A percentile compares a stretch with the other conserved stretches of the same genome.
phyloP scores from a whole-genome alignment of 2,888 invertebrate genomes.

The Pecten maximus region DNA sequence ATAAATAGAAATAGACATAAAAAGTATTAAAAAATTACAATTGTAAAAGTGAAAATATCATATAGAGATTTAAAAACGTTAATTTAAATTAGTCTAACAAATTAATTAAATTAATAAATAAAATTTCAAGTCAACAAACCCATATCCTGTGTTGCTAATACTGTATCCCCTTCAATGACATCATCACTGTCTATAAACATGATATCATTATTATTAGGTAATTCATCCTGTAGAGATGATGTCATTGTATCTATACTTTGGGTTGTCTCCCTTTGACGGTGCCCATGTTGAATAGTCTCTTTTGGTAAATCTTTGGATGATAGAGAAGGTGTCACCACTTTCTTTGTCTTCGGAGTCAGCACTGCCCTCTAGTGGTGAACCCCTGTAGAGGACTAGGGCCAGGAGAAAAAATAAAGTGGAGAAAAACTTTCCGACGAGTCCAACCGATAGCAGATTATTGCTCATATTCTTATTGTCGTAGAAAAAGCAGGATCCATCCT shows the following conservation, averaged over 20 bases:
- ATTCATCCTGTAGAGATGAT: neutral
- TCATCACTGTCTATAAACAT: neutral
- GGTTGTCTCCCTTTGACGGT: slow-evolving; percentile 17
- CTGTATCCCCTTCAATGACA: neutral
- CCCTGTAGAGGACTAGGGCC: slow-evolving; percentile 90
- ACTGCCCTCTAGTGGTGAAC: slow-evolving; percentile 82
- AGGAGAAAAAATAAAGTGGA: slow-evolving; percentile 89
- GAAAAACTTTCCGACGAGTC: slow-evolving; percentile 88
- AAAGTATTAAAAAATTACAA: too few species aligned
- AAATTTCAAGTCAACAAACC: neutral
- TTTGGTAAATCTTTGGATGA: neutral
- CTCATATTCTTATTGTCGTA: slow-evolving; percentile 90
- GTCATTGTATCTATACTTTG: neutral
- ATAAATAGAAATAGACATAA: too few species aligned
- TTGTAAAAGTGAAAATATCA: too few species aligned
- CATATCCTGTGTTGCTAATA: neutral
- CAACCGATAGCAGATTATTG: slow-evolving; percentile 88
- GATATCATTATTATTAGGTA: neutral
- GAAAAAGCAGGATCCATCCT: slow-evolving; percentile 88
- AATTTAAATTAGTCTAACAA: neutral
- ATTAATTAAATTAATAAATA: neutral
- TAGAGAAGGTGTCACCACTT: slow-evolving; percentile 1
- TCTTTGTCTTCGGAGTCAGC: neutral
- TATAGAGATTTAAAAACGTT: too few species aligned
- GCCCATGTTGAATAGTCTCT: neutral